Conservation (phyloP, 2,888 invertebrate genomes). For the Macaria liturata region DNA sequence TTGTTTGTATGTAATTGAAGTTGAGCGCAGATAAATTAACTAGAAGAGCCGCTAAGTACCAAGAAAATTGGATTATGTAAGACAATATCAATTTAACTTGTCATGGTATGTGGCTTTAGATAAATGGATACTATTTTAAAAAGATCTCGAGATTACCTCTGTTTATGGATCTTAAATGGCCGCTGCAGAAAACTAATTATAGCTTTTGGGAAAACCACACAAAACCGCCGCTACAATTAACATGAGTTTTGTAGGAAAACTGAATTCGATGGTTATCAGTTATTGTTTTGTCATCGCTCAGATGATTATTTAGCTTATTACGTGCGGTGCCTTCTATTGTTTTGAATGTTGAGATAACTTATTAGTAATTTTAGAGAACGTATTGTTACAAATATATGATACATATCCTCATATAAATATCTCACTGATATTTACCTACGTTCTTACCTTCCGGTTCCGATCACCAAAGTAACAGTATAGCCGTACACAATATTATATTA, state of each 20-base stretch:
- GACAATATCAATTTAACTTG: constrained; percentile 6
- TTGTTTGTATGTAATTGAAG: too few species aligned
- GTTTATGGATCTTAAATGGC: constrained; percentile 8
- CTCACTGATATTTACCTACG: constrained; percentile 16
- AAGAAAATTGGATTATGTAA: constrained; percentile 11
- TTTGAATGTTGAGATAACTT: too few species aligned
- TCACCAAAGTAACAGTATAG: constrained; percentile 16
- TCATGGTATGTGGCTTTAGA: constrained; percentile 9
- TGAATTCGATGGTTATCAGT: background rate
- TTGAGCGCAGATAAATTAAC: constrained; percentile 6
- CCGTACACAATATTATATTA: background rate
- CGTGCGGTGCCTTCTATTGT: too few species aligned
- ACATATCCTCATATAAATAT: background rate
- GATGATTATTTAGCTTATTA: too few species aligned
- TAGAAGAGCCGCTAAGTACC: background rate
- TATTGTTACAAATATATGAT: too few species aligned
- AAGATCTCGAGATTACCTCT: constrained; percentile 5
- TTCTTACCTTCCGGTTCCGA: constrained; percentile 21
- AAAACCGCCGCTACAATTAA: background rate
- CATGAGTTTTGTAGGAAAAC: background rate
- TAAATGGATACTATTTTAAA: constrained; percentile 9
- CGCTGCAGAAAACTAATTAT: constrained; percentile 9
- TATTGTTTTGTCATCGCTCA: too few species aligned
- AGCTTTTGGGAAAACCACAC: constrained; percentile 14
- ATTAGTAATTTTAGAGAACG: too few species aligned